Base-by-base conservation (phyloP, 1,140 invertebrate genomes). In the Camponotus vicinus region DNA sequence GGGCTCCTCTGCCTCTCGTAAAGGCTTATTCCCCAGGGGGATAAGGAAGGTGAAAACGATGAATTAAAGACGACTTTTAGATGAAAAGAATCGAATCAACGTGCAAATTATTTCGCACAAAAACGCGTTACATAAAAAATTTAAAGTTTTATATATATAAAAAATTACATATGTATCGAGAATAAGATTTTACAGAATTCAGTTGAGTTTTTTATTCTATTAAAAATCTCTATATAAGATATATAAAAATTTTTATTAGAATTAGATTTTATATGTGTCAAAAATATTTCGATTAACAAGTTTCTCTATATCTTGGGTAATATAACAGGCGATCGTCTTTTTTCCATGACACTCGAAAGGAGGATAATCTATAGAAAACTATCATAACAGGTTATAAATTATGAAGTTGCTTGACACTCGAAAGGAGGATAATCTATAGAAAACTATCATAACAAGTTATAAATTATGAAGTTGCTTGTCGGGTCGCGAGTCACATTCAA, bases 381-480 rank as follows among this genome's bases (percentile, higher is more conserved):
- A 40, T 61, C 13, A 49, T 34, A 42, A 32, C 11, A 49, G 69
- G 79, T 75, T 75, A 83, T 83, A 32, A 83, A 83, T 75, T 49
- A 83, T 83, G 40, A 82, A 73, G 55, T 11, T 82, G n/a, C 27
- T 83, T 15, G 40, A 34, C 2, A 45, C 21, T 70, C 21, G 79
- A 71, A 61, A 73, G 55, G 0, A 42, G 18, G 40, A 49, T 27
- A 27, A 59, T 59, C n/a, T 42, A 57, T 21, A 75, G 27, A n/a
- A 75, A 83, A 61, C 8, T 27, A 40, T 61, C 13, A 49, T 34
- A 42, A 32, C 11, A 49, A 55, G 79, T 75, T 75, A 83, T 83
- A 32, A 83, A 83, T 75, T 49, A 83, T 83, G 40, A 82, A 73
- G 55, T 11, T 82, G n/a, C 27, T 83, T 15, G 40, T 42, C 18